Evolutionary conservation across 2,797 vertebrate genomes (phyloP), one percentile per base, ranked within the genome.

Genomic region (Gadopsis bispinosus): DNA sequence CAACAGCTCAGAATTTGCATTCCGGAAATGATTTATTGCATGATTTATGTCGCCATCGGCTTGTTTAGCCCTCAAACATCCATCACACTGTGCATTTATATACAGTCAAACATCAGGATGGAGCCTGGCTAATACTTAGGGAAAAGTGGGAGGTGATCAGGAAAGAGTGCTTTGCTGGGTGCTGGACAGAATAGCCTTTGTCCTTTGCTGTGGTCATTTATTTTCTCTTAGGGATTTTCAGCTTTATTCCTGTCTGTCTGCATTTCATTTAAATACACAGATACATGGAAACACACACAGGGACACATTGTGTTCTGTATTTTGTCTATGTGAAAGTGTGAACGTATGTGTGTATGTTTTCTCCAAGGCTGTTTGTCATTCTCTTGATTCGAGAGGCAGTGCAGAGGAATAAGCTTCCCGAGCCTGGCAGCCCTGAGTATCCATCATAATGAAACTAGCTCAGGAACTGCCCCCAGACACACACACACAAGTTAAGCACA

Each of bases 371-470:
- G 54, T 87, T 88, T 80, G 84, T 88, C 85, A 85, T 86, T 82
- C 75, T 86, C 41, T 71, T 26, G 26, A 81, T 86, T 88, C 85
- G 80, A 89, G 77, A 86, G 78, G 54, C 9, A 64, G 71, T 75
- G 72, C 75, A 74, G 70, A 79, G 61, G 76, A 87, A 89, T 69
- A 77, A 83, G 83, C 84, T 78, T 62, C 71, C 78, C 80, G 71
- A 89, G 85, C 69, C 88, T 83, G 76, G 81, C 77, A 88, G 85
- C 89, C 78, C 75, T 80, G 75, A 86, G 87, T 91, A 93, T 94
- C 85, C 82, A 89, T 93, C 89, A 91, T 88, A 92, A 91, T 93
- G 89, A 93, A 94, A 93, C 77, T 87, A 85, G 85, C 86, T 73
- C 71, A 81, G 77, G 47, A 83, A 73, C 65, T 87, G 88, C 83